Conservation (phyloP, 2,113 vertebrate genomes). For the Dendropsophus ebraccatus region DNA sequence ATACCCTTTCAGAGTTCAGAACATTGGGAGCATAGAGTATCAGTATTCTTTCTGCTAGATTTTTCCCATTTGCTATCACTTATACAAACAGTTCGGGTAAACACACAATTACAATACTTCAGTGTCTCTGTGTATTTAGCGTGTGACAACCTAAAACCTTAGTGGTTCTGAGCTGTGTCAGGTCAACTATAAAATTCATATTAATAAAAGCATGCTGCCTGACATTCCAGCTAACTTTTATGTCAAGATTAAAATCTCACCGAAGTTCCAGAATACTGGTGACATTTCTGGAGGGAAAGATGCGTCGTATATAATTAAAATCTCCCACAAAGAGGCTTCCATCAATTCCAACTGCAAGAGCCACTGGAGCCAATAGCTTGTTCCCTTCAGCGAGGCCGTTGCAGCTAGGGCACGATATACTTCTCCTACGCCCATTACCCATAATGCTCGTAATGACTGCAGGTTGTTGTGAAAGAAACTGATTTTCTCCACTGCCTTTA, state of each 20-base stretch:
- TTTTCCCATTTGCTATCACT: not conserved
- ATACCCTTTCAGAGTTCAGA: not conserved
- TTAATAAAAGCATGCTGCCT: slow-evolving; percentile 55
- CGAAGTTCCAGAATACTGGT: slow-evolving; percentile 96
- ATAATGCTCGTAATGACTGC: slow-evolving; percentile 95
- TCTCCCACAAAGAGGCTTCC: slow-evolving; percentile 97
- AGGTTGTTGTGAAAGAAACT: slow-evolving; percentile 95
- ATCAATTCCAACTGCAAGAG: slow-evolving; percentile 92
- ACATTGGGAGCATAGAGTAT: slow-evolving; percentile 23
- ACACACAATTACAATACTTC: slow-evolving; percentile 30
- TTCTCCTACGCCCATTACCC: slow-evolving; percentile 94
- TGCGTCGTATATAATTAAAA: slow-evolving; percentile 95
- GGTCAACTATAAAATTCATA: slow-evolving; percentile 58
- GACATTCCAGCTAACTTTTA: slow-evolving; percentile 55
- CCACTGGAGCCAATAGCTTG: slow-evolving; percentile 96
- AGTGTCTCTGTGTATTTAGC: slow-evolving; percentile 44
- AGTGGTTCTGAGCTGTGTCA: slow-evolving; percentile 54
- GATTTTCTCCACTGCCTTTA: slow-evolving; percentile 96
- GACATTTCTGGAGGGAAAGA: slow-evolving; percentile 95
- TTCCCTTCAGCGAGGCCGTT: slow-evolving; percentile 97
- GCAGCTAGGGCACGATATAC: slow-evolving; percentile 98
- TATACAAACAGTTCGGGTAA: slow-evolving; percentile 25
- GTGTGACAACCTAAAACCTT: slow-evolving; percentile 41
- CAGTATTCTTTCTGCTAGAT: not conserved
- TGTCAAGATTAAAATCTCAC: slow-evolving; percentile 71